Evolutionary conservation across 2,797 vertebrate species (phyloP).

Genomic region (Hippopotamyrus pictus): DNA sequence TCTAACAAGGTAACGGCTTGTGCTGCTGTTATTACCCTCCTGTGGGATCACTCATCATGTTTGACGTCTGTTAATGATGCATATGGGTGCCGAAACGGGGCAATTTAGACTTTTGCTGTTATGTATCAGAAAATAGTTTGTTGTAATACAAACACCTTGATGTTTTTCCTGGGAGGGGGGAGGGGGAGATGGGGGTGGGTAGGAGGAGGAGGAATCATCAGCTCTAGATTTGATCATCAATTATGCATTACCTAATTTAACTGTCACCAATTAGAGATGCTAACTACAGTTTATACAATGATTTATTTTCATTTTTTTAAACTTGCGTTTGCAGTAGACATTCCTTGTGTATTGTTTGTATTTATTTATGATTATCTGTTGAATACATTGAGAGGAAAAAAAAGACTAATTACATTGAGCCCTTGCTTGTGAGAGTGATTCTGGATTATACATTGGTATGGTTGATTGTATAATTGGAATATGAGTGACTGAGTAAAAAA

Average conservation of each 20-base stretch:
- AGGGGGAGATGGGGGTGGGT: constrained; percentile 26
- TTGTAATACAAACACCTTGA: constrained; percentile 45
- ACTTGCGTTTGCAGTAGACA: constrained; percentile 90
- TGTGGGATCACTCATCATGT: constrained; percentile 59
- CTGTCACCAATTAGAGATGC: constrained; percentile 72
- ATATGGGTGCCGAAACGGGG: constrained; percentile 50
- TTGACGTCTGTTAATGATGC: constrained; percentile 59
- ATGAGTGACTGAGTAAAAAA: constrained; percentile 78
- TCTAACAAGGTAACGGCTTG: constrained; percentile 63
- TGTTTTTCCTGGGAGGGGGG: constrained; percentile 48
- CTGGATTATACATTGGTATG: constrained; percentile 78
- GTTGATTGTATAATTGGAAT: constrained; percentile 78
- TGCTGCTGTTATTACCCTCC: constrained; percentile 66
- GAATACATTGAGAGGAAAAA: constrained; percentile 59
- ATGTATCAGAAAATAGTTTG: constrained; percentile 58
- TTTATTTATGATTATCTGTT: constrained; percentile 98
- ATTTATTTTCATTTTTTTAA: constrained; percentile 71
- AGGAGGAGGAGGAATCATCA: constrained; percentile 48
- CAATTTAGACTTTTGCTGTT: constrained; percentile 50
- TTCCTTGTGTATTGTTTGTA: constrained; percentile 93
- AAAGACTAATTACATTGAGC: constrained; percentile 70
- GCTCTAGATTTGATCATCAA: constrained; percentile 53
- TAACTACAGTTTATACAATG: constrained; percentile 76
- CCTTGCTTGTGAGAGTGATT: constrained; percentile 70
- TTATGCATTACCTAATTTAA: constrained; percentile 71